Percentiles rank a stretch among this genome's conserved stretches.
phyloP scores from a whole-genome alignment of 2,888 invertebrate species.

The Dryocosmus kuriphilus region DNA sequence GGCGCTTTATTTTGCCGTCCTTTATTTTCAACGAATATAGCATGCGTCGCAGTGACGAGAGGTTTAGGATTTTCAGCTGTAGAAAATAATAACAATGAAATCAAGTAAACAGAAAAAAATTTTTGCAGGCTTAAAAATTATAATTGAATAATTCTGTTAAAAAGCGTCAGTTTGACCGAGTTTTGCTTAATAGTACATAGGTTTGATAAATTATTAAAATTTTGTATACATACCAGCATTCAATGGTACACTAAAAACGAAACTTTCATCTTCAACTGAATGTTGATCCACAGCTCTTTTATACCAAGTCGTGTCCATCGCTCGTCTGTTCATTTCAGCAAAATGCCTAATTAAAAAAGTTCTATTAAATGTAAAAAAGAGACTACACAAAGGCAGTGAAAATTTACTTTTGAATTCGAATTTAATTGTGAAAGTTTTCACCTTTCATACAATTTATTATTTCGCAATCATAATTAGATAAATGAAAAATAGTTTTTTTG shows the following conservation, averaged over 20 bases:
- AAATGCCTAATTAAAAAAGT: slow-evolving; percentile 83
- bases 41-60: slow-evolving; percentile 93
- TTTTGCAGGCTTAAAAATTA: neutral
- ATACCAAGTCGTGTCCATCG: slow-evolving; percentile 94
- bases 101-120: neutral
- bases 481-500: too few relatives aligned
- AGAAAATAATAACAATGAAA: slow-evolving; percentile 6
- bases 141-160: neutral
- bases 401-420: neutral
- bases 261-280: slow-evolving; percentile 90
- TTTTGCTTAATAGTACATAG: slow-evolving; percentile 21
- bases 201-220: neutral
- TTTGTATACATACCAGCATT: slow-evolving; percentile 80
- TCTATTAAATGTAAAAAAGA: neutral
- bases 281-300: slow-evolving; percentile 94
- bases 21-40: slow-evolving; percentile 90
- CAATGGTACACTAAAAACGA: slow-evolving; percentile 93
- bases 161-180: neutral
- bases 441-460: too few relatives aligned
- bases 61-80: slow-evolving; percentile 80
- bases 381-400: slow-evolving; percentile 41
- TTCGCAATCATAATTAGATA: too few relatives aligned
- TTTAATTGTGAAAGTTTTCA: too few relatives aligned
- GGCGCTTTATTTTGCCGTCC: slow-evolving; percentile 86
- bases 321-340: slow-evolving; percentile 87